These are phyloP conservation scores for Pilophorus perplexus DNA, from an alignment of 2,888 invertebrate genomes.

Conservation along the genomic window DNA sequence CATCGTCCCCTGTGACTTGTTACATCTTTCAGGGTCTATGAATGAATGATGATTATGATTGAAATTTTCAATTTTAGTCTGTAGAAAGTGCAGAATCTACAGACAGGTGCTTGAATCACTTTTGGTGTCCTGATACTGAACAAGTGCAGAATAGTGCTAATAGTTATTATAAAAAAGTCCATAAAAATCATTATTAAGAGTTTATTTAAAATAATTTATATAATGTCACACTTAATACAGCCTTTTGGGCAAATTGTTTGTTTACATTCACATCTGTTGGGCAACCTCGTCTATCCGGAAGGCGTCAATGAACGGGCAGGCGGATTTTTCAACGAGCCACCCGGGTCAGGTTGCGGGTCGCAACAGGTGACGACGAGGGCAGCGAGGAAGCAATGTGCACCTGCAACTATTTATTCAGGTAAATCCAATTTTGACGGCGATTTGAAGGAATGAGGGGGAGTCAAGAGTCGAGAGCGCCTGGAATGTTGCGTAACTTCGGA, in stretches of 20 bases:
- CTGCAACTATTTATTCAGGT: slow-evolving; percentile 7
- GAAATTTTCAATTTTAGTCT: too few relatives aligned
- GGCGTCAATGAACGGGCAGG: not conserved
- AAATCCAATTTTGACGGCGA: not conserved
- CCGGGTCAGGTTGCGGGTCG: not conserved
- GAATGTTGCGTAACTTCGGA: slow-evolving; percentile 8
- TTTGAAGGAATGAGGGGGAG: not conserved
- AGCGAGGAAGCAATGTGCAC: slow-evolving; percentile 9
- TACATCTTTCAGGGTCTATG: too few relatives aligned
- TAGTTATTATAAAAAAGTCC: too few relatives aligned
- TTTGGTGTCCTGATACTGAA: too few relatives aligned
- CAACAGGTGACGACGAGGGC: slow-evolving; percentile 14
- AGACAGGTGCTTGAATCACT: too few relatives aligned
- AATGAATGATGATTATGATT: too few relatives aligned
- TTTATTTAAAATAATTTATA: too few relatives aligned
- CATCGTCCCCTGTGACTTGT: too few relatives aligned
- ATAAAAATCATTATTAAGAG: too few relatives aligned
- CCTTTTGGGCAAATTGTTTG: slow-evolving; percentile 19
- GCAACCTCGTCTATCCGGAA: not conserved
- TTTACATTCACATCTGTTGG: slow-evolving; percentile 5
- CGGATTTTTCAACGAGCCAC: slow-evolving; percentile 16
- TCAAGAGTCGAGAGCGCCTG: not conserved
- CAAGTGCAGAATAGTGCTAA: too few relatives aligned
- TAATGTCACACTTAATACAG: too few relatives aligned
- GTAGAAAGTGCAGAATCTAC: too few relatives aligned